Percentiles rank a stretch among this genome's conserved stretches.
Conservation (phyloP, 2,113 vertebrate species). For the Tetrax tetrax region DNA sequence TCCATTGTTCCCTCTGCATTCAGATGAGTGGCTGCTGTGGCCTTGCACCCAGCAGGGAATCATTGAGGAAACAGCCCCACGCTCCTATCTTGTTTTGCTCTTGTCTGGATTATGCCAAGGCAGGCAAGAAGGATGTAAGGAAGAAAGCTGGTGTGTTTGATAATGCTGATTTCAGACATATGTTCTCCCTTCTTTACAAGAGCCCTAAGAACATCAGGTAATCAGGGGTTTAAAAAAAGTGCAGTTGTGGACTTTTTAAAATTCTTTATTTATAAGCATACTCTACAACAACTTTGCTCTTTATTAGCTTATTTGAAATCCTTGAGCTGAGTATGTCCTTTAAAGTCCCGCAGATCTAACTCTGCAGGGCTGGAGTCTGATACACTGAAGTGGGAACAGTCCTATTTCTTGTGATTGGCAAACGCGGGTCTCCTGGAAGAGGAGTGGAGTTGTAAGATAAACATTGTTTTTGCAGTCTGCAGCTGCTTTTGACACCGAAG, state of each 20-base stretch:
- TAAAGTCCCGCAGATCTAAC: background rate
- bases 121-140: background rate
- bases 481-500: slow-evolving; percentile 2
- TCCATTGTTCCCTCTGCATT: accelerated
- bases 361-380: background rate
- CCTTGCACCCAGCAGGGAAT: background rate
- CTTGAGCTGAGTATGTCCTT: background rate
- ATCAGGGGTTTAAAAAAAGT: background rate
- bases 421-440: background rate
- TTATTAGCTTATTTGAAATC: background rate
- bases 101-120: background rate
- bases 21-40: background rate
- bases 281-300: background rate
- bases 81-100: background rate
- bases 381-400: background rate
- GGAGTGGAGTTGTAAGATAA: slow-evolving; percentile 40
- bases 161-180: background rate
- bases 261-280: background rate
- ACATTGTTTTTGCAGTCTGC: background rate
- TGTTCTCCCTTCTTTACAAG: background rate
- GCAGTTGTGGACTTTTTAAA: accelerated
- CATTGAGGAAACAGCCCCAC: background rate
- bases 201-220: background rate
- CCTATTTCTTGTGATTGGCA: background rate
- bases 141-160: background rate